Percentiles rank a stretch among this genome's conserved stretches.
Evolutionary conservation across 1,140 invertebrate species (phyloP).

Genomic region (Drosophila bocqueti): DNA sequence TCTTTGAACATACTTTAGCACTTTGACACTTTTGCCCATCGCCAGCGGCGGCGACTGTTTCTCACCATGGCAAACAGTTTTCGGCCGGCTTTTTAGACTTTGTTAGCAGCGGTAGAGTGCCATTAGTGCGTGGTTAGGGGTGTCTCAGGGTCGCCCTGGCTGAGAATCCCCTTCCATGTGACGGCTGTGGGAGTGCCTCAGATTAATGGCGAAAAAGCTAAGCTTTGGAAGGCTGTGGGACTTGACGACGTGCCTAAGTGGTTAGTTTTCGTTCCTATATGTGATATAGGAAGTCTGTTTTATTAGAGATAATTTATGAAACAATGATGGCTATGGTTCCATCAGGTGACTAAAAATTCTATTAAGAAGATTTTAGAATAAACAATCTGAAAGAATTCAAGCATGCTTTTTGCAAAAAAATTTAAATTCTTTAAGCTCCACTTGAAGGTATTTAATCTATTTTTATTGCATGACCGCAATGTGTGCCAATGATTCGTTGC

Average conservation of each 20-base stretch:
- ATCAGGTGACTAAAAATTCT: not conserved
- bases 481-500: slow-evolving; percentile 11
- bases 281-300: not conserved
- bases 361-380: not conserved
- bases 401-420: not conserved
- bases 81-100: slow-evolving; percentile 58
- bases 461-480: slow-evolving; percentile 8
- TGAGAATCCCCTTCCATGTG: slow-evolving; percentile 30
- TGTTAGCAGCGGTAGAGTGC: slow-evolving; percentile 41
- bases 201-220: slow-evolving; percentile 59
- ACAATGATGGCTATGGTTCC: not conserved
- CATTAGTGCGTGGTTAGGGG: slow-evolving; percentile 51
- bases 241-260: slow-evolving; percentile 57
- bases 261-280: slow-evolving; percentile 15
- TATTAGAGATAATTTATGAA: not conserved
- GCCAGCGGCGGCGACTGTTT: slow-evolving; percentile 41
- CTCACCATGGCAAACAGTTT: slow-evolving; percentile 49
- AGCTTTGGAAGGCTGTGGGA: slow-evolving; percentile 41
- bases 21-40: slow-evolving; percentile 69
- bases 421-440: not conserved
- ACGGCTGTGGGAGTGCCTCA: slow-evolving; percentile 40
- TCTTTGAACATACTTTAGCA: slow-evolving; percentile 82
- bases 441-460: slow-evolving; percentile 11
- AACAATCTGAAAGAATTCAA: not conserved
- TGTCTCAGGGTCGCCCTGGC: not conserved